Base-by-base conservation (phyloP, 2,888 invertebrate genomes). In the Limenitis camilla region DNA sequence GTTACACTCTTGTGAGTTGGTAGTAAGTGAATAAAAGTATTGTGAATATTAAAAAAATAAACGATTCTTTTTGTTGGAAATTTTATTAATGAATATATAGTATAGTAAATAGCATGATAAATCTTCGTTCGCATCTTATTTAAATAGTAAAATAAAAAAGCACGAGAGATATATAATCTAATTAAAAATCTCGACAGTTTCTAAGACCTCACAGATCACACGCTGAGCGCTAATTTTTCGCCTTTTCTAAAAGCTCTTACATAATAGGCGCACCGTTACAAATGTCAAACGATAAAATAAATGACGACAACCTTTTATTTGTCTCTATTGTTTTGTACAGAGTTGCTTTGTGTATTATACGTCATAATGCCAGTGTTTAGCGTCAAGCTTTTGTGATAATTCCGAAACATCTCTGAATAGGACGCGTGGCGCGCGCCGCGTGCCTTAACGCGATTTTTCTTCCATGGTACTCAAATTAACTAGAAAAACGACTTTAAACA, bases 281-380 rank as follows among this genome's bases (percentile, higher is more conserved):
- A 81, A 74, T 81, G 86, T 84, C 85, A 79, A 81, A 75, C 78
- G 65, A 74, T 75, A 71, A 78, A 83, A 86, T 85, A 81, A 82
- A 87, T 84, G 80, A 82, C 77, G 75, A 79, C 78, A 81, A 76
- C 74, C 84, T 78, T 84, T 83, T 81, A 82, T 83, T 81, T 71
- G 67, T 63, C 55, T 58, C 74, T 64, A 76, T 86, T 87, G 86
- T 86, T 74, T 86, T 65, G 73, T 68, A 79, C 75, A 74, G 75
- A 76, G 78, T 78, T 72, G 67, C 81, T 83, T 87, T 86, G 84
- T 86, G 84, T 85, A 78, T 79, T 82, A 76, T 71, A 67, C 64
- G 75, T 71, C 77, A 87, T 86, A 87, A 87, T 86, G 75, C 82
- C 75, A 76, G 77, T 86, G 87, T 87, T 86, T 85, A 87, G 75